Percentiles rank a stretch among this genome's conserved stretches.
These are phyloP conservation scores for Neoscelio sp. DNA, from an alignment of 2,888 invertebrate species.

Conservation along the genomic window DNA sequence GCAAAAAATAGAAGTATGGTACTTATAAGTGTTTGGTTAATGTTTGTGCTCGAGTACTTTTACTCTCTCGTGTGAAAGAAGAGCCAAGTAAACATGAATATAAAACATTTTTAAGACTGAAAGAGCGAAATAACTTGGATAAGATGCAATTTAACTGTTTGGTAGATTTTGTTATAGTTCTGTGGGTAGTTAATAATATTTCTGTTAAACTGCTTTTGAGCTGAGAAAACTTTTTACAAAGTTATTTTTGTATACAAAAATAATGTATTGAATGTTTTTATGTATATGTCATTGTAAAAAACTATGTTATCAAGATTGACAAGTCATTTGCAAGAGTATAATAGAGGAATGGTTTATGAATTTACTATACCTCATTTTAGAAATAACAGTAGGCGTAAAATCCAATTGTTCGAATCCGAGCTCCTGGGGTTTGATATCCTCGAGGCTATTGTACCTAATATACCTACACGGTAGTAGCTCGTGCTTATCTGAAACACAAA, in stretches of 20 bases:
- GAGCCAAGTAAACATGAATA: conserved; percentile 3
- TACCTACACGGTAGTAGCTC: conserved; percentile 77
- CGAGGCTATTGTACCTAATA: conserved; percentile 79
- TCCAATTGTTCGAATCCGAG: conserved; percentile 80
- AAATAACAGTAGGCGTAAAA: conserved; percentile 80
- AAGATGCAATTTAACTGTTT: background rate
- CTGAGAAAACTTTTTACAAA: too few species aligned
- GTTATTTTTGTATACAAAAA: too few species aligned
- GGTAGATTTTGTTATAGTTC: background rate
- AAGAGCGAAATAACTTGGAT: conserved; percentile 16
- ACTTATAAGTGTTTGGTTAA: conserved; percentile 27
- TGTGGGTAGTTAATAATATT: too few species aligned
- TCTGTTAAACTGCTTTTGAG: too few species aligned
- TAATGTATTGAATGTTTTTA: too few species aligned
- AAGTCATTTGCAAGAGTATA: too few species aligned
- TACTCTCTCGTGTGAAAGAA: background rate
- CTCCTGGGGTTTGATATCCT: conserved; percentile 79
- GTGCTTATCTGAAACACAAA: conserved; percentile 71
- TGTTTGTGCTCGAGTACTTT: conserved; percentile 11
- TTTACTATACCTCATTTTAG: conserved; percentile 79
- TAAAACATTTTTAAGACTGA: background rate
- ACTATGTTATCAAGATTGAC: too few species aligned
- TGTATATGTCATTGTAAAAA: too few species aligned
- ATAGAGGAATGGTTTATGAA: too few species aligned
- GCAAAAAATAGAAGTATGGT: conserved; percentile 6